Percentiles rank a stretch among this genome's conserved stretches.
Conservation (phyloP, 2,113 vertebrate species). For the Ictidomys tridecemlineatus region DNA sequence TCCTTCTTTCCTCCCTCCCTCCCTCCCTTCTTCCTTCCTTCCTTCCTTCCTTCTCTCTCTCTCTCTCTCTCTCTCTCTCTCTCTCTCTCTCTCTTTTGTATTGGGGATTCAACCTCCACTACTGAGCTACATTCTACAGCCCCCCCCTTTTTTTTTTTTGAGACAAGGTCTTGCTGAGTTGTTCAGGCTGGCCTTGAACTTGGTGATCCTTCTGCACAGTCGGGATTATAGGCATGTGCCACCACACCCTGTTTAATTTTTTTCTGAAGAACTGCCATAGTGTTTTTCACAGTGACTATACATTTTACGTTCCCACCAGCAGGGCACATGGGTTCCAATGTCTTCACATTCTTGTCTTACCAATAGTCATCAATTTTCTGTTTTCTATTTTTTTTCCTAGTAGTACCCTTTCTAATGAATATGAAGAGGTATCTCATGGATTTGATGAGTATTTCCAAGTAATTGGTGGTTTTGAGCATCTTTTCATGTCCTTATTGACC, state of each 20-base stretch:
- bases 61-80: neutral
- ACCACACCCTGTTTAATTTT: neutral
- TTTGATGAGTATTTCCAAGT: conserved; percentile 17
- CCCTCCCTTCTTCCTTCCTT: too few relatives aligned
- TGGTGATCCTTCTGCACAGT: neutral
- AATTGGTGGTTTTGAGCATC: conserved; percentile 6
- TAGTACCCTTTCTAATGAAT: neutral
- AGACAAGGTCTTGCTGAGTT: neutral
- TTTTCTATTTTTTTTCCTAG: neutral
- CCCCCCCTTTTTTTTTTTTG: neutral
- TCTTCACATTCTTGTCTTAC: neutral
- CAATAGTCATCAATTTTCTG: neutral
- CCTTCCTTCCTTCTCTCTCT: too few relatives aligned
- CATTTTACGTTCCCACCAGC: neutral
- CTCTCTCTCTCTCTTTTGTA: neutral
- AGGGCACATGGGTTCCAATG: neutral
- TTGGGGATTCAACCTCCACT: neutral
- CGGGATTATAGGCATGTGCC: neutral
- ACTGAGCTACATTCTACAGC: neutral
- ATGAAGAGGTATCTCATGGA: neutral
- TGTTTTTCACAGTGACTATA: neutral
- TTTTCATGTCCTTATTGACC: conserved; percentile 26
- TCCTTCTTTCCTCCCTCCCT: neutral
- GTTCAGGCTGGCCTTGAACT: neutral
- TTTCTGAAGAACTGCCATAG: neutral